A percentile compares a stretch with the other conserved stretches of the same genome.
Evolutionary conservation across 1,140 invertebrate species (phyloP).

Genomic region (Hycleus phaleratus): DNA sequence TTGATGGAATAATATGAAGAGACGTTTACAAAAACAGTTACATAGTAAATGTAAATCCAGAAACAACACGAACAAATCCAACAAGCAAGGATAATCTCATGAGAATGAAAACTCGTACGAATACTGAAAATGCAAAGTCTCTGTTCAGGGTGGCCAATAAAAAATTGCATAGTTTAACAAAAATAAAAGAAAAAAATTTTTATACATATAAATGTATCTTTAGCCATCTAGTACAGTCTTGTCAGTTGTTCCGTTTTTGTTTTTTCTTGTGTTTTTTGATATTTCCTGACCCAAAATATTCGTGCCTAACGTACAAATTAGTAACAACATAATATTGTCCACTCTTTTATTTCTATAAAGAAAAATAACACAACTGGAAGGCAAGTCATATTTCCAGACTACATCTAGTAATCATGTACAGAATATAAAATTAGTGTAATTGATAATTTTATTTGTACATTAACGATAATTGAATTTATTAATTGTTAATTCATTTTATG

Average conservation of each 20-base stretch:
- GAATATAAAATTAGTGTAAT: conserved; percentile 24
- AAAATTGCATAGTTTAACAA: conserved; percentile 20
- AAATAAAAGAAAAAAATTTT: conserved; percentile 9
- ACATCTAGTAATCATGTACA: conserved; percentile 12
- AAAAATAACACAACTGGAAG: conserved; percentile 13
- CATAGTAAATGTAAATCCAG: conserved; percentile 10
- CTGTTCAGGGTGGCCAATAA: conserved; percentile 11
- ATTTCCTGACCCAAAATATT: conserved; percentile 24
- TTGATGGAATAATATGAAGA: conserved; percentile 11
- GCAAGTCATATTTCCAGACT: conserved; percentile 22
- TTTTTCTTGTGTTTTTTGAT: conserved; percentile 25
- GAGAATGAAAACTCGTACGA: conserved; percentile 8
- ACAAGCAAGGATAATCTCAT: conserved; percentile 14
- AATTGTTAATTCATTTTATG: conserved; percentile 28
- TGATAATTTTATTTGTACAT: conserved; percentile 31
- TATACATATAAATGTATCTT: too few relatives aligned
- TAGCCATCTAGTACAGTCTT: too few relatives aligned
- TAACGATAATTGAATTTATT: conserved; percentile 30
- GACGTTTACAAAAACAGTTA: conserved; percentile 12
- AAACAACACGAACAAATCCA: conserved; percentile 13
- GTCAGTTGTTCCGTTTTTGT: conserved; percentile 11
- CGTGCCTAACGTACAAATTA: conserved; percentile 30
- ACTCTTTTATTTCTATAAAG: conserved; percentile 25
- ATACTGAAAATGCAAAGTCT: conserved; percentile 13
- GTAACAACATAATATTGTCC: conserved; percentile 21